Conservation (phyloP, 1,140 invertebrate species). For the Charaxes varanes region DNA sequence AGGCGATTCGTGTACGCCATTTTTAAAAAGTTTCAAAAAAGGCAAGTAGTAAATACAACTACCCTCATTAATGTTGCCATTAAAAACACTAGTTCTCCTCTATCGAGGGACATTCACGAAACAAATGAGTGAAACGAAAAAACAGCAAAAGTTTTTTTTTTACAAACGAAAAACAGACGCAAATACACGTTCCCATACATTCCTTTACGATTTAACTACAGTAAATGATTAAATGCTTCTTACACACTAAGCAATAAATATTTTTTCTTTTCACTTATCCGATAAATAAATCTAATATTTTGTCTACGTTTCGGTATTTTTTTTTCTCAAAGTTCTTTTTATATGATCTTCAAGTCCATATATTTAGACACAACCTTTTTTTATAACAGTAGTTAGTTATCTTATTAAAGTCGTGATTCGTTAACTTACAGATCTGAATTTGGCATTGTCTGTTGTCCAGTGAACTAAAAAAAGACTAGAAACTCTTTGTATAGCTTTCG, state of each 20-base stretch:
- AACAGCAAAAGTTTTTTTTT: conserved; percentile 21
- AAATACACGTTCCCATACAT: conserved; percentile 19
- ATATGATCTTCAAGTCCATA: conserved; percentile 42
- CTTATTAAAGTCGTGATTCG: conserved; percentile 29
- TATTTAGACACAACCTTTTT: conserved; percentile 61
- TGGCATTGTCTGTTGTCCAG: conserved; percentile 36
- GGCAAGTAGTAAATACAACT: conserved; percentile 30
- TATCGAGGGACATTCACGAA: conserved; percentile 20
- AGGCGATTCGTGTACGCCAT: conserved; percentile 16
- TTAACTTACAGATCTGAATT: conserved; percentile 39
- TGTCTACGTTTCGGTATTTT: conserved; percentile 41
- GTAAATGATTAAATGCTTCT: conserved; percentile 57
- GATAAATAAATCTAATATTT: conserved; percentile 63
- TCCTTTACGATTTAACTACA: conserved; percentile 45
- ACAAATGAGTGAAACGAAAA: conserved; percentile 10
- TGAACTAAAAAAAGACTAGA: conserved; percentile 29
- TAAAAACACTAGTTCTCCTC: conserved; percentile 24
- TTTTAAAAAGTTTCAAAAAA: conserved; percentile 60
- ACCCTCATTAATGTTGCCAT: conserved; percentile 22
- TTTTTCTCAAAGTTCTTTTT: conserved; percentile 34
- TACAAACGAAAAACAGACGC: conserved; percentile 18
- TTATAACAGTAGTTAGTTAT: conserved; percentile 42
- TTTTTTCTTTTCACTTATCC: conserved; percentile 55
- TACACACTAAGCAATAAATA: conserved; percentile 59
- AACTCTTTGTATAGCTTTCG: conserved; percentile 34